Conservation (phyloP, 2,113 vertebrate species). For the Corythornis madagascariensis region DNA sequence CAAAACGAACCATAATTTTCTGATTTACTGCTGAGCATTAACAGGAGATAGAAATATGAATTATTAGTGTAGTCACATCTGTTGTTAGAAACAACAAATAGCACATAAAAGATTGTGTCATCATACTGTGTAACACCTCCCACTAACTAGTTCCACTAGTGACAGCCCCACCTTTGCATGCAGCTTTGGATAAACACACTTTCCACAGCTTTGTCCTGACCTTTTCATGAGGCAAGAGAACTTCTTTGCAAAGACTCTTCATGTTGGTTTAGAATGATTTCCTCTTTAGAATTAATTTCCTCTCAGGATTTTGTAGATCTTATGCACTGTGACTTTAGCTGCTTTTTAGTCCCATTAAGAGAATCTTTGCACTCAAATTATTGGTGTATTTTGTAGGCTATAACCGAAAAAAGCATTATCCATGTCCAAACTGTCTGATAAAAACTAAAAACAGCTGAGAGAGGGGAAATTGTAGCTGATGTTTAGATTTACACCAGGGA, state of each 20-base stretch:
- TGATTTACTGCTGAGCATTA: background rate
- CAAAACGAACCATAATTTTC: background rate
- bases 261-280: background rate
- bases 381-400: background rate
- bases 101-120: background rate
- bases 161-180: background rate
- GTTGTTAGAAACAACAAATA: background rate
- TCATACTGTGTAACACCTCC: background rate
- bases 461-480: background rate
- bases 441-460: background rate
- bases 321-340: background rate
- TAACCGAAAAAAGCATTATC: background rate
- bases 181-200: background rate
- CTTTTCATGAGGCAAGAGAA: background rate
- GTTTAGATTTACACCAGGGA: background rate
- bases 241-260: slow-evolving; percentile 24
- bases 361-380: background rate
- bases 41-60: background rate
- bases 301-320: background rate
- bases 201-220: background rate
- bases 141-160: background rate
- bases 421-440: background rate
- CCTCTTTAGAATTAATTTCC: background rate
- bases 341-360: background rate
- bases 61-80: background rate